A percentile compares a stretch with the other conserved stretches of the same genome.
phyloP scores from a whole-genome alignment of 1,140 invertebrate genomes.

The Varroa destructor region DNA sequence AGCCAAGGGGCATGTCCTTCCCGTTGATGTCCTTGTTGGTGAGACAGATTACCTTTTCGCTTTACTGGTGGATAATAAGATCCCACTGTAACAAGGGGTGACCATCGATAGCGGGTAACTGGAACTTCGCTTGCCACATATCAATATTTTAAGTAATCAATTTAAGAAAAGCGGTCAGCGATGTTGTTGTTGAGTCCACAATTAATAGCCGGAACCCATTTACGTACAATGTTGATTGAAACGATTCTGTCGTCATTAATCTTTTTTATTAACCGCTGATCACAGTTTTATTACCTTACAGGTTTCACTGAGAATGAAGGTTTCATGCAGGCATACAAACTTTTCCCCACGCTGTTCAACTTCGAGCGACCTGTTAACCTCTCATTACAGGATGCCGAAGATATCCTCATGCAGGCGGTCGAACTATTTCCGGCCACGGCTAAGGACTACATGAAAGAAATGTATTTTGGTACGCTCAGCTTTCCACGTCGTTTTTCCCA shows the following conservation, averaged over 20 bases:
- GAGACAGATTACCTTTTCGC: neutral
- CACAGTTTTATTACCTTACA: neutral
- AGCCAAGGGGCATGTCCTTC: conserved; percentile 5
- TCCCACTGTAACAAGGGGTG: too few relatives aligned
- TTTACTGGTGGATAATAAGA: too few relatives aligned
- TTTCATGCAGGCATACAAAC: conserved; percentile 18
- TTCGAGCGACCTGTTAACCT: neutral
- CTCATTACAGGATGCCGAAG: neutral
- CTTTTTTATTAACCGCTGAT: neutral
- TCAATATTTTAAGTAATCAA: too few relatives aligned
- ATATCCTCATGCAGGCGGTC: neutral
- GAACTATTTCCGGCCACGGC: neutral
- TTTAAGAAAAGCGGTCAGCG: too few relatives aligned
- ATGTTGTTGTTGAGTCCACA: too few relatives aligned
- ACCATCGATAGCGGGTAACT: too few relatives aligned
- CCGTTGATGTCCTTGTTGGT: conserved; percentile 27
- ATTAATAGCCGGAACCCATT: too few relatives aligned
- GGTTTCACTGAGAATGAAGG: conserved; percentile 19
- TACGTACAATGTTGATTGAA: neutral
- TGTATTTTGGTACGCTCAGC: conserved; percentile 10
- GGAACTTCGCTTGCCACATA: too few relatives aligned
- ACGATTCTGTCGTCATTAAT: neutral
- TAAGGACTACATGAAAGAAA: neutral
- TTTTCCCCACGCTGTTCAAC: conserved; percentile 20
- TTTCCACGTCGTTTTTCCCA: neutral